Percentiles rank a stretch among this genome's conserved stretches.
Evolutionary conservation across 2,113 vertebrate genomes (phyloP).

Genomic region (Strix uralensis): DNA sequence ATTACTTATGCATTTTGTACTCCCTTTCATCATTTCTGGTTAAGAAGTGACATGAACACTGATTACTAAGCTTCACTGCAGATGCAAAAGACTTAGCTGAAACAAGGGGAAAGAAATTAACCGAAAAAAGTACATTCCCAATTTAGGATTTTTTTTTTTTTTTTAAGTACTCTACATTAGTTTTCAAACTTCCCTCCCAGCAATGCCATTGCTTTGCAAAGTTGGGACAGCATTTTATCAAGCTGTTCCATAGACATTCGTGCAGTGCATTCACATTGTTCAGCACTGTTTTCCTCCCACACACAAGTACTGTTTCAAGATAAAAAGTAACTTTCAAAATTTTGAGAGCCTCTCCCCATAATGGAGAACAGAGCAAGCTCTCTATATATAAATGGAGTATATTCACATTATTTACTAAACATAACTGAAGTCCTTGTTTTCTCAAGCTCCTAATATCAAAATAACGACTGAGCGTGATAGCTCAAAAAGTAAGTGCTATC

Average conservation of each 20-base stretch:
- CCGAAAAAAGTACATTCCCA: not conserved
- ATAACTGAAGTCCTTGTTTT: not conserved
- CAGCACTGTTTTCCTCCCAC: not conserved
- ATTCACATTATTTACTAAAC: not conserved
- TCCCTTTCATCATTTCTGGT: not conserved
- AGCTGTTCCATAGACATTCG: not conserved
- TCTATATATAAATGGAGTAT: not conserved
- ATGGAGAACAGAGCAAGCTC: not conserved
- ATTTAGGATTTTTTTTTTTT: not conserved
- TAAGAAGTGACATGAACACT: not conserved
- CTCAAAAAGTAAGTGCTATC: too few species aligned
- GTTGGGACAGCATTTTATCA: not conserved
- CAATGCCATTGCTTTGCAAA: not conserved
- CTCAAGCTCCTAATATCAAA: not conserved
- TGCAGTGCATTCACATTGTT: not conserved
- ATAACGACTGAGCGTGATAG: not conserved
- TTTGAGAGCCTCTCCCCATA: not conserved
- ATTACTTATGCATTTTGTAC: not conserved
- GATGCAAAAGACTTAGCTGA: not conserved
- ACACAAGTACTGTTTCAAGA: not conserved
- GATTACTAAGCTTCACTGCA: not conserved
- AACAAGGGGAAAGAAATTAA: not conserved
- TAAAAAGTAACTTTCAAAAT: not conserved
- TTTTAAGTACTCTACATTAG: not conserved
- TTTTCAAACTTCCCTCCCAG: not conserved